Base-by-base conservation (phyloP, 2,113 vertebrate genomes). In the Silurus meridionalis region DNA sequence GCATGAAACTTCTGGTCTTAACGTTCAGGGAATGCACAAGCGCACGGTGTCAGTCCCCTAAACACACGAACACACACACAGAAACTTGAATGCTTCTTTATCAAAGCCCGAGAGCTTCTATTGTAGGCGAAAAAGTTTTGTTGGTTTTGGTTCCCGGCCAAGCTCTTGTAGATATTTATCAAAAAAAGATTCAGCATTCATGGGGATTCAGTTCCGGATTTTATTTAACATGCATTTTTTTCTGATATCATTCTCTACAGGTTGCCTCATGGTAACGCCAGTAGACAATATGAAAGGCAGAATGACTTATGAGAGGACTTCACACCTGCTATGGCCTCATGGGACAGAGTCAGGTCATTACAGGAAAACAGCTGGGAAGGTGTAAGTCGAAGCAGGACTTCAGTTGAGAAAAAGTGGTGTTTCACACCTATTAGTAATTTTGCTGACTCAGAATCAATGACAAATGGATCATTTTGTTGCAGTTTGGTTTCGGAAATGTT, bases 101-200 rank as follows among this genome's bases (percentile, higher is more conserved):
- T 89, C 87, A 67, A 48, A 87, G 21, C 80, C 77, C 83, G 63
- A 86, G 64, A 37, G 72, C 72, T 86, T 85, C 84, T 66, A 83
- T 80, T 85, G 60, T 89, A 71, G 55, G 46, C 75, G 61, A 63
- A 72, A 89, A 85, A 69, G 69, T 84, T 81, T 83, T 89, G 86
- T 85, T 88, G 87, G 83, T 69, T 85, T 88, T 91, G 90, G 82
- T 85, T 46, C 19, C 8, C 46, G 25, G 80, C 85, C 82, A 89
- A 77, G 28, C 50, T 67, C 48, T 67, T 83, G 57, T 50, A 82
- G 17, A 85, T 83, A 86, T 88, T 78, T 82, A 91, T 90, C 83
- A 89, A 82, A 83, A 83, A 57, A 83, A 88, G 84, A 86, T 85
- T 37, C 85, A 83, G 50, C 77, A 85, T 88, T 80, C 83, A 86